A percentile compares a stretch with the other conserved stretches of the same genome.
Evolutionary conservation across 2,888 invertebrate genomes (phyloP).

Genomic region (Leptopilina myrica): DNA sequence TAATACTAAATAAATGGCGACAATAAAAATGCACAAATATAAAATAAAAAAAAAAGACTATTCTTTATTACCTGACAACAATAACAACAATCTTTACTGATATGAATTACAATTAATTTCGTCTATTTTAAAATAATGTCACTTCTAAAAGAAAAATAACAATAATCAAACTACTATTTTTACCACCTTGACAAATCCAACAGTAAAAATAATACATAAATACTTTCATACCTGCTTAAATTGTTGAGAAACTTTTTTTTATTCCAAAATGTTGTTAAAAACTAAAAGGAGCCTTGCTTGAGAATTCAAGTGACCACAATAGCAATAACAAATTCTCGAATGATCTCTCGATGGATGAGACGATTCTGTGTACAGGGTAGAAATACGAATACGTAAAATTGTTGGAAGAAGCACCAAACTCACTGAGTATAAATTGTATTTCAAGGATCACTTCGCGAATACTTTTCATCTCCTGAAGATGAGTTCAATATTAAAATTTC

Average conservation of each 20-base stretch:
- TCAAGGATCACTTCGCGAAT: constrained; percentile 6
- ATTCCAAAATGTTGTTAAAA: background rate
- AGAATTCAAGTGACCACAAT: background rate
- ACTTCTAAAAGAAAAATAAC: too few species aligned
- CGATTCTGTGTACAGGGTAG: constrained; percentile 10
- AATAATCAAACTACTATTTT: too few species aligned
- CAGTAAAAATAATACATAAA: background rate
- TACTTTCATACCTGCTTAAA: background rate
- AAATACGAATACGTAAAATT: constrained; percentile 11
- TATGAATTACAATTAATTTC: too few species aligned
- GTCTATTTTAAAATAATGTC: too few species aligned
- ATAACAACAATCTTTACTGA: too few species aligned
- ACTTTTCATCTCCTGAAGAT: background rate
- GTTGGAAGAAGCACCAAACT: background rate
- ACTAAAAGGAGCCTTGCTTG: background rate
- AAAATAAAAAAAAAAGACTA: too few species aligned
- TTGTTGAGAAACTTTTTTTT: background rate
- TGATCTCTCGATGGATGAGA: constrained; percentile 14
- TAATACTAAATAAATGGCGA: too few species aligned
- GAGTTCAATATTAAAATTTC: constrained; percentile 12
- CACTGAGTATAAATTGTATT: background rate
- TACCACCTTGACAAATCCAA: too few species aligned
- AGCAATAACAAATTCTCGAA: constrained; percentile 5
- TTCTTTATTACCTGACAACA: too few species aligned
- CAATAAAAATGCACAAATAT: too few species aligned